These are phyloP conservation scores for Lagocephalus sceleratus DNA, from an alignment of 2,797 vertebrate species.

Conservation along the genomic window DNA sequence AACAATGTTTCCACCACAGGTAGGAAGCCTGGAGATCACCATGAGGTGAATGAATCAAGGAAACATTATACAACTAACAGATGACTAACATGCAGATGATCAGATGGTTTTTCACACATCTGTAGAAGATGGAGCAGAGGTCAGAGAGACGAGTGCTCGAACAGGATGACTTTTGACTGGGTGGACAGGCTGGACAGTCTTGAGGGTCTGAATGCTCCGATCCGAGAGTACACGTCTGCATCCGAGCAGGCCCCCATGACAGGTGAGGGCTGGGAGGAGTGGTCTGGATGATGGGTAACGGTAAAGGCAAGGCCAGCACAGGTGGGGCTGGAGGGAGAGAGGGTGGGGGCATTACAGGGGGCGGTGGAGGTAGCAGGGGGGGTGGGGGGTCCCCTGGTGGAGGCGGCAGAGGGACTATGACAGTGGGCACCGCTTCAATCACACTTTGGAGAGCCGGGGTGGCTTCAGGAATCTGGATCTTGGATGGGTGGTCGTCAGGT, in stretches of 20 bases:
- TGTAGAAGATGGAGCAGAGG: background rate
- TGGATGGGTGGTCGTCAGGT: conserved; percentile 20
- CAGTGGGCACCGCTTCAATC: background rate
- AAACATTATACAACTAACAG: background rate
- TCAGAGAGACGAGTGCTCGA: conserved; percentile 77
- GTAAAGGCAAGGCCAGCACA: conserved; percentile 29
- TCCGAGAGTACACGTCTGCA: conserved; percentile 72
- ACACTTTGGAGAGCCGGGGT: conserved; percentile 11
- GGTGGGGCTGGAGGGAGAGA: conserved; percentile 23
- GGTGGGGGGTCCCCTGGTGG: conserved; percentile 14
- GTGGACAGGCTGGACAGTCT: conserved; percentile 67
- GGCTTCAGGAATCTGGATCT: conserved; percentile 28
- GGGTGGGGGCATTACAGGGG: conserved; percentile 26
- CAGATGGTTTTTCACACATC: background rate
- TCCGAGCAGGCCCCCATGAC: conserved; percentile 68
- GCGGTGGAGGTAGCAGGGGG: conserved; percentile 23
- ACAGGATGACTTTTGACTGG: conserved; percentile 75
- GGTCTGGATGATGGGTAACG: conserved; percentile 60
- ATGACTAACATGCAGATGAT: background rate
- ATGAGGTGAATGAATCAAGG: no score
- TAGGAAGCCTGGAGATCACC: no score
- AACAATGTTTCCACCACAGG: no score
- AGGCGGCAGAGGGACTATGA: conserved; percentile 10
- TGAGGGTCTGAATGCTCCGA: conserved; percentile 64
- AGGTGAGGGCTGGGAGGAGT: conserved; percentile 73